Evolutionary conservation across 1,140 invertebrate genomes (phyloP).

Genomic region (Agraylea sexmaculata): DNA sequence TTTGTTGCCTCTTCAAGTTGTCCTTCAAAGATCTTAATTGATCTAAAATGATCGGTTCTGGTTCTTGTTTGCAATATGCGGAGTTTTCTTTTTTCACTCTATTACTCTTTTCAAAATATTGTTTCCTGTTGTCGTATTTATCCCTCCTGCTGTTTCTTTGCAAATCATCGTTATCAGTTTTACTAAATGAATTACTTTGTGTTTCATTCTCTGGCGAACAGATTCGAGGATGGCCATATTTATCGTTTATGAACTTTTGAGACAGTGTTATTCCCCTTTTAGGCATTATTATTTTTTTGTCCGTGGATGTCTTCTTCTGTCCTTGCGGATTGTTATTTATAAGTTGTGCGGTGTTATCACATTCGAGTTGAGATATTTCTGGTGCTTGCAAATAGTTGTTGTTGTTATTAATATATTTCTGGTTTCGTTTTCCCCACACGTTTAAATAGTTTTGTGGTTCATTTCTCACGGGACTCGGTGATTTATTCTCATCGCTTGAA

Average conservation of each 20-base stretch:
- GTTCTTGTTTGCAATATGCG: conserved; percentile 26
- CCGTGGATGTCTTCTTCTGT: conserved; percentile 29
- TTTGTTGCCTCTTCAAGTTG: conserved; percentile 20
- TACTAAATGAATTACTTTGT: conserved; percentile 26
- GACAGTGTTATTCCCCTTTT: conserved; percentile 34
- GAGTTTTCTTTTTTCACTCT: conserved; percentile 28
- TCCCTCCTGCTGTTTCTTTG: conserved; percentile 16
- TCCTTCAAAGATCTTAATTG: conserved; percentile 20
- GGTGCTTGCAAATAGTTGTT: no score
- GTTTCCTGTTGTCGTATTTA: conserved; percentile 29
- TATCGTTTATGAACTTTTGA: conserved; percentile 41
- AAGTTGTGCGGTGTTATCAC: conserved; percentile 28
- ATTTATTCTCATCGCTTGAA: conserved; percentile 47
- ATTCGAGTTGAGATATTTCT: conserved; percentile 27
- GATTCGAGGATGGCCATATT: conserved; percentile 38
- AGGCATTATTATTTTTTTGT: conserved; percentile 24
- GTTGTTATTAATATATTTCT: conserved; percentile 24
- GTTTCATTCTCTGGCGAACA: conserved; percentile 32
- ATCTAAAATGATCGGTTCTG: conserved; percentile 21
- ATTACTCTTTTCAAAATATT: conserved; percentile 30
- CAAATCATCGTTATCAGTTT: no score
- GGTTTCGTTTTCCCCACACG: conserved; percentile 22
- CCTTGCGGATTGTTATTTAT: conserved; percentile 20
- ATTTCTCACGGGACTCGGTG: conserved; percentile 35
- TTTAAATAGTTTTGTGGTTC: conserved; percentile 26